phyloP scores from a whole-genome alignment of 2,797 vertebrate species.

The Gymnopithys bicolor region DNA sequence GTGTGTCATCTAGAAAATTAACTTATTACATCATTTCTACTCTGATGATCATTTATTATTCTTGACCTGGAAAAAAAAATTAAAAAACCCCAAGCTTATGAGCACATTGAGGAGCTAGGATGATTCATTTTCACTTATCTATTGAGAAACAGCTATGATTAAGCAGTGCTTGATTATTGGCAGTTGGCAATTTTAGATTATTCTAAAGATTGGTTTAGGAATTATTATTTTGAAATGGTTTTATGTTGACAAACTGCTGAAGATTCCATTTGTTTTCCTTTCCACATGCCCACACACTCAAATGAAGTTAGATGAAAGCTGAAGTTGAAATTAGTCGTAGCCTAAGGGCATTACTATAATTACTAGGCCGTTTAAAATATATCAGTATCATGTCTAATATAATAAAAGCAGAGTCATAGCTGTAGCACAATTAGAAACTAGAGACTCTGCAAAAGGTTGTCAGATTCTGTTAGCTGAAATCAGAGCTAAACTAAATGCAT shows the following conservation, averaged over 20 bases:
- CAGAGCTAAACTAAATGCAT: not conserved
- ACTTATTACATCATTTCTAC: not conserved
- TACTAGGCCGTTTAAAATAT: constrained; percentile 56
- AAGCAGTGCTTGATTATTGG: not conserved
- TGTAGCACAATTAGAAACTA: constrained; percentile 34
- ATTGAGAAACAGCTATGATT: not conserved
- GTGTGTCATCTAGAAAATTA: not conserved
- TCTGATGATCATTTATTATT: not conserved
- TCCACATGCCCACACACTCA: not conserved
- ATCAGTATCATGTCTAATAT: constrained; percentile 56
- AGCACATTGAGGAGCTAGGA: not conserved
- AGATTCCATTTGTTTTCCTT: not conserved
- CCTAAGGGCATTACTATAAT: constrained; percentile 42
- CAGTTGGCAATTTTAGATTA: not conserved
- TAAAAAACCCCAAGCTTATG: not conserved
- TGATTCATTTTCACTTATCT: not conserved
- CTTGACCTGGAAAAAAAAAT: not conserved
- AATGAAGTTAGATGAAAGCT: constrained; percentile 12
- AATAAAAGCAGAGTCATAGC: constrained; percentile 45
- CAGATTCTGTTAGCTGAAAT: constrained; percentile 55
- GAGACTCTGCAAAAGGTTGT: constrained; percentile 33
- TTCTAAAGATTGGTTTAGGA: not conserved
- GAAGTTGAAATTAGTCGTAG: constrained; percentile 25
- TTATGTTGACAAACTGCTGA: not conserved
- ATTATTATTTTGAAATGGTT: not conserved